Percentiles rank a stretch among this genome's conserved stretches.
Conservation (phyloP, 2,888 invertebrate genomes). For the Agrochola lychnidis region DNA sequence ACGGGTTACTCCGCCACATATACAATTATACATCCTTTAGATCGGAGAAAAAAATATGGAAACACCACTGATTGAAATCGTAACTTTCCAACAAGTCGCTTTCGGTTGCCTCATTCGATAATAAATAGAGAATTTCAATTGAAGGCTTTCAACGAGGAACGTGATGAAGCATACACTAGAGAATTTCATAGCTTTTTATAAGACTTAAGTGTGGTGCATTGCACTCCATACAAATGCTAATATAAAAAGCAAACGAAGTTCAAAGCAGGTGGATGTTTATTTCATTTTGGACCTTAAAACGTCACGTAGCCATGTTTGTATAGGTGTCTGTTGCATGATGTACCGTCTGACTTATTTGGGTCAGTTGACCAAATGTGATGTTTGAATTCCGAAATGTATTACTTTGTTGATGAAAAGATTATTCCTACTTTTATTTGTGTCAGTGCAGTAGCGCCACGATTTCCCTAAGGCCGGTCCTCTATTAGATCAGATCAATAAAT, state of each 20-base stretch:
- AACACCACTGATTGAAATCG: slow-evolving; percentile 55
- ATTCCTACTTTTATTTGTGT: slow-evolving; percentile 30
- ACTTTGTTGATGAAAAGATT: slow-evolving; percentile 24
- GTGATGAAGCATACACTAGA: slow-evolving; percentile 54
- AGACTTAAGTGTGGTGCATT: slow-evolving; percentile 37
- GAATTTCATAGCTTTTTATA: slow-evolving; percentile 52
- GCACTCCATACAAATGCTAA: slow-evolving; percentile 59
- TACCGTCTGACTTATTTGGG: slow-evolving; percentile 50
- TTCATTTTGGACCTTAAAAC: slow-evolving; percentile 51
- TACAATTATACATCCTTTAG: slow-evolving; percentile 32
- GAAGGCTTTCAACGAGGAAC: slow-evolving; percentile 46
- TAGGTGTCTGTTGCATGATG: slow-evolving; percentile 48
- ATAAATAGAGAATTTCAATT: slow-evolving; percentile 48
- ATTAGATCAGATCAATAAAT: not conserved
- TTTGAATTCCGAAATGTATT: slow-evolving; percentile 43
- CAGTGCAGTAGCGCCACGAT: slow-evolving; percentile 8
- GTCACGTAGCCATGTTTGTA: slow-evolving; percentile 60
- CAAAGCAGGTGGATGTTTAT: slow-evolving; percentile 54
- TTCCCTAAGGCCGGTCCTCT: not conserved
- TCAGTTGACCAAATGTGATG: slow-evolving; percentile 48
- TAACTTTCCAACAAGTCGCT: slow-evolving; percentile 44
- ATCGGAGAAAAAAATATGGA: slow-evolving; percentile 46
- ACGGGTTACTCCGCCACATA: slow-evolving; percentile 49
- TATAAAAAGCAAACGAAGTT: slow-evolving; percentile 55
- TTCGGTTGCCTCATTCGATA: slow-evolving; percentile 37